A percentile compares a stretch with the other conserved stretches of the same genome.
Conservation (phyloP, 2,113 vertebrate genomes). For the Sylvietta virens region DNA sequence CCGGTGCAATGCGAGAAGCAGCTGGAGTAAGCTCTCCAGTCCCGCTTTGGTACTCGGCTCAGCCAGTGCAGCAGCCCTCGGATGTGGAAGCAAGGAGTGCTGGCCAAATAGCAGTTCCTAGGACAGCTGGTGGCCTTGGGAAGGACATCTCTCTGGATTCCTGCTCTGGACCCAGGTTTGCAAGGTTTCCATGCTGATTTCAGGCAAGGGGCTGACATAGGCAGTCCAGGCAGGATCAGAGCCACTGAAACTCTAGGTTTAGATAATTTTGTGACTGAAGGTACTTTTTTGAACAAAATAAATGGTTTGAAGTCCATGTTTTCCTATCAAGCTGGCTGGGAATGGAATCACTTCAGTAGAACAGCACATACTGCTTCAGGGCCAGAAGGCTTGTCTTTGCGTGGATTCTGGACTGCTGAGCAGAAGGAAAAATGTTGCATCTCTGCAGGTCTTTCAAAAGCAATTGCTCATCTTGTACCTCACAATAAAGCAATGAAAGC, state of each 20-base stretch:
- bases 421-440: not conserved
- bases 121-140: not conserved
- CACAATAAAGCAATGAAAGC: not conserved
- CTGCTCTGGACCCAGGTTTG: not conserved
- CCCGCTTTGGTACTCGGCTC: accelerated
- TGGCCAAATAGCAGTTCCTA: not conserved
- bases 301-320: accelerated
- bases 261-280: not conserved
- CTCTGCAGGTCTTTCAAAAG: not conserved
- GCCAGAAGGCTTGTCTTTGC: not conserved
- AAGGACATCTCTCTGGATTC: not conserved
- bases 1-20: not conserved
- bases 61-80: not conserved
- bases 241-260: not conserved
- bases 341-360: not conserved
- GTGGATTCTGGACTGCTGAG: not conserved
- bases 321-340: not conserved
- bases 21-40: not conserved
- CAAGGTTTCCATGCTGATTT: not conserved
- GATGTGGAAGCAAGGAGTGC: not conserved
- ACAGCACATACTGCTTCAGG: not conserved
- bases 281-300: not conserved
- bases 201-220: not conserved
- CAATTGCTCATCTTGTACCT: not conserved
- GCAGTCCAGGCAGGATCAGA: not conserved